These are phyloP conservation scores for Pedetes capensis DNA, from an alignment of 2,113 vertebrate genomes.

Conservation along the genomic window DNA sequence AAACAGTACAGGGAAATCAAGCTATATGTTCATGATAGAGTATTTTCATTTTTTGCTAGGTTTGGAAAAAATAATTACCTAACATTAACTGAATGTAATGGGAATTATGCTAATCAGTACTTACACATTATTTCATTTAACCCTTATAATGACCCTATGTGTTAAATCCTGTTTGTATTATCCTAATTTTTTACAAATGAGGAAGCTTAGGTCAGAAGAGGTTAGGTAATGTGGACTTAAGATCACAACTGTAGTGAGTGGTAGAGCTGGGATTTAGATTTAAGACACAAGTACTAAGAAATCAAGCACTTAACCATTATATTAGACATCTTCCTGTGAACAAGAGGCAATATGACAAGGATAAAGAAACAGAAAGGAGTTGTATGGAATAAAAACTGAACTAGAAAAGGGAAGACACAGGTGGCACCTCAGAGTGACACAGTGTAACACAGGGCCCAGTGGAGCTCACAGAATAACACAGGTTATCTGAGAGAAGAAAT, in stretches of 20 bases:
- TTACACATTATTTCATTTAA: neutral
- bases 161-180: slow-evolving; percentile 1
- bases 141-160: neutral
- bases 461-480: neutral
- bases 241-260: neutral
- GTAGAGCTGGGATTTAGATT: neutral
- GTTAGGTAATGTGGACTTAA: neutral
- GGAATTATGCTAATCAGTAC: neutral
- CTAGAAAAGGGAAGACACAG: neutral
- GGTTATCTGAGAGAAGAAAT: neutral
- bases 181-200: slow-evolving; percentile 33
- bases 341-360: neutral
- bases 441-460: neutral
- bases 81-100: neutral
- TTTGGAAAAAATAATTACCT: slow-evolving; percentile 9
- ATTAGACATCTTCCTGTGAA: neutral
- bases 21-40: neutral
- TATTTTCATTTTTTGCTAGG: neutral
- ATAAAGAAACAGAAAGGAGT: neutral
- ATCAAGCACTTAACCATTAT: neutral
- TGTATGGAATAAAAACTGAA: neutral
- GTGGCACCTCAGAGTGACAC: neutral
- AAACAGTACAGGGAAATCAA: neutral
- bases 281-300: neutral
- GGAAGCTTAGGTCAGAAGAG: neutral